A percentile compares a stretch with the other conserved stretches of the same genome.
These are phyloP conservation scores for Melieria picta DNA, from an alignment of 2,888 invertebrate genomes.

Conservation along the genomic window DNA sequence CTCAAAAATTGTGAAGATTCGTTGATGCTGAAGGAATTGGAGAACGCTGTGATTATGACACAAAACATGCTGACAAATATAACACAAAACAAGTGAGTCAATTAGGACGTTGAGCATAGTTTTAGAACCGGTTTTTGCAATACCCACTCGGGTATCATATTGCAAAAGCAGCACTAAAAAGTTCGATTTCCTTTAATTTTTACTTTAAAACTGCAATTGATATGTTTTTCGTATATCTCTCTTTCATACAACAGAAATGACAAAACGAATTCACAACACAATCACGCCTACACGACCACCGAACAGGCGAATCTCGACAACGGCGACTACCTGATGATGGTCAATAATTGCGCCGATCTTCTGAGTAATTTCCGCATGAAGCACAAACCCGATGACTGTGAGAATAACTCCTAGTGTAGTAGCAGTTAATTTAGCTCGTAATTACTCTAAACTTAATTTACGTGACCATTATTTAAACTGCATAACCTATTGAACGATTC, in stretches of 20 bases:
- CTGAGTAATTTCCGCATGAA: conserved; percentile 68
- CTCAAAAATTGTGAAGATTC: conserved; percentile 63
- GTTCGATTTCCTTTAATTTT: background rate
- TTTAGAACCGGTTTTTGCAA: background rate
- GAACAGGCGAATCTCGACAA: conserved; percentile 61
- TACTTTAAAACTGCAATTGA: background rate
- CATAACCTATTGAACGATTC: background rate
- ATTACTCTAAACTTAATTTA: conserved; percentile 31
- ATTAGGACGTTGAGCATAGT: background rate
- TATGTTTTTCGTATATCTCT: background rate
- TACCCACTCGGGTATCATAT: background rate
- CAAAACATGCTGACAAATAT: conserved; percentile 66
- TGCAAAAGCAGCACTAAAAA: background rate
- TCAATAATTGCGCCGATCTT: conserved; percentile 74
- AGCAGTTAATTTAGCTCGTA: conserved; percentile 12
- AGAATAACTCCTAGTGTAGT: conserved; percentile 65
- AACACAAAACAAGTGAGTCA: conserved; percentile 60
- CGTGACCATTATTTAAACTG: conserved; percentile 22
- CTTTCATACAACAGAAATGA: conserved; percentile 46
- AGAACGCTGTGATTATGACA: conserved; percentile 67
- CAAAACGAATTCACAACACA: conserved; percentile 50
- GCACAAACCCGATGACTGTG: conserved; percentile 67
- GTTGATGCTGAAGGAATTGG: conserved; percentile 65
- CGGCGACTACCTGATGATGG: conserved; percentile 68
- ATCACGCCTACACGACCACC: conserved; percentile 47